These are phyloP conservation scores for Euura saliciscinereae DNA, from an alignment of 1,140 invertebrate species.

Conservation along the genomic window DNA sequence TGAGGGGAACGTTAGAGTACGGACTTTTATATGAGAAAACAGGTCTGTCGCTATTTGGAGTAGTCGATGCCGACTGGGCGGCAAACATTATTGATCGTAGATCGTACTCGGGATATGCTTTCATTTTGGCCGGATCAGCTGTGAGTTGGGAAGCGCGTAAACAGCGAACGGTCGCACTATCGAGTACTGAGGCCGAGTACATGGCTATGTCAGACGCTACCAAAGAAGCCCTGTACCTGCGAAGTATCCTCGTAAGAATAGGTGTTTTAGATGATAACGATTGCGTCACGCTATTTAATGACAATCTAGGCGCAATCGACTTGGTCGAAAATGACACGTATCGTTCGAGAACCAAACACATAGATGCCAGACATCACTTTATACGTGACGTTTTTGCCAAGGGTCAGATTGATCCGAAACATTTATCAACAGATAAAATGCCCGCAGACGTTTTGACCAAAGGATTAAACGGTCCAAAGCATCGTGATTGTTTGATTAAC, in stretches of 20 bases:
- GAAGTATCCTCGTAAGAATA: background rate
- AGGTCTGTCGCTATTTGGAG: background rate
- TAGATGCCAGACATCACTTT: constrained; percentile 32
- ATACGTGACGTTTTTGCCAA: constrained; percentile 18
- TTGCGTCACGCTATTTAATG: constrained; percentile 22
- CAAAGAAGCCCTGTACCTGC: background rate
- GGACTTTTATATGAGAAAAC: constrained; percentile 20
- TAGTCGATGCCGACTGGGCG: constrained; percentile 21
- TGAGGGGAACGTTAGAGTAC: constrained; percentile 29
- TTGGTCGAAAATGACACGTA: constrained; percentile 26
- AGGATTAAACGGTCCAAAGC: background rate
- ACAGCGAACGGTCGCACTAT: constrained; percentile 8
- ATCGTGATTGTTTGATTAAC: constrained; percentile 11
- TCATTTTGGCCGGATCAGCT: constrained; percentile 15
- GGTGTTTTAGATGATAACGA: background rate
- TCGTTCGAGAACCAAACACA: constrained; percentile 32
- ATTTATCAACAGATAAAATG: constrained; percentile 11
- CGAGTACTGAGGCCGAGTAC: background rate
- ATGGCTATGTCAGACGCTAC: background rate
- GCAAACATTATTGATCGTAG: constrained; percentile 13
- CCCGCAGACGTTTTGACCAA: background rate
- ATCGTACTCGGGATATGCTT: constrained; percentile 20
- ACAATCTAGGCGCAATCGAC: constrained; percentile 33
- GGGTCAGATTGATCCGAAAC: constrained; percentile 8
- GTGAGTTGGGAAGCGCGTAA: constrained; percentile 20